Conservation (phyloP, 2,797 vertebrate species). For the Phataginus tricuspis region DNA sequence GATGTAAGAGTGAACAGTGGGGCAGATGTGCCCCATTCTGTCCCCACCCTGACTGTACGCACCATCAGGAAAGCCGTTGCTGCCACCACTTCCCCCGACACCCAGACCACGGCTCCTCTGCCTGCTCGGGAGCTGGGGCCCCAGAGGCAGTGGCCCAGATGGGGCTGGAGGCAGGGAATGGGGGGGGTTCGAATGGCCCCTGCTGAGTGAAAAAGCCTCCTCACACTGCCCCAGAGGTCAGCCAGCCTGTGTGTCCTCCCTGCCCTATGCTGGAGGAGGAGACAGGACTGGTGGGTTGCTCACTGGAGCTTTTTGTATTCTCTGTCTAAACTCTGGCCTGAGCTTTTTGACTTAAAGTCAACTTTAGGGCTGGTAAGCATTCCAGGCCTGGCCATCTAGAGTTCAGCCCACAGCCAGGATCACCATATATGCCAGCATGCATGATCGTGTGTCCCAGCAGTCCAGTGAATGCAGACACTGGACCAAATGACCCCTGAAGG, state of each 20-base stretch:
- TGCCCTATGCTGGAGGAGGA: not conserved
- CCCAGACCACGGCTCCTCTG: not conserved
- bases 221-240: not conserved
- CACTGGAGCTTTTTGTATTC: not conserved
- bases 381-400: not conserved
- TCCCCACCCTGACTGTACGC: not conserved
- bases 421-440: not conserved
- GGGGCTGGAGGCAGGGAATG: not conserved
- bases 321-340: not conserved
- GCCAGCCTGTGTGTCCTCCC: not conserved
- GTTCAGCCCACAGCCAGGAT: not conserved
- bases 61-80: not conserved
- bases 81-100: not conserved
- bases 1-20: no score
- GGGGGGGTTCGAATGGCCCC: not conserved
- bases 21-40: accelerated
- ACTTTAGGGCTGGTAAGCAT: not conserved
- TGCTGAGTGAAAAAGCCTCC: not conserved
- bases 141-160: not conserved
- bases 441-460: not conserved
- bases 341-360: not conserved
- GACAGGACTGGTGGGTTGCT: not conserved
- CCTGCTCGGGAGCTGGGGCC: not conserved
- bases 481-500: not conserved
- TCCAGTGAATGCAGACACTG: not conserved